phyloP scores from a whole-genome alignment of 2,797 vertebrate genomes.

The Steatocranus sp. region DNA sequence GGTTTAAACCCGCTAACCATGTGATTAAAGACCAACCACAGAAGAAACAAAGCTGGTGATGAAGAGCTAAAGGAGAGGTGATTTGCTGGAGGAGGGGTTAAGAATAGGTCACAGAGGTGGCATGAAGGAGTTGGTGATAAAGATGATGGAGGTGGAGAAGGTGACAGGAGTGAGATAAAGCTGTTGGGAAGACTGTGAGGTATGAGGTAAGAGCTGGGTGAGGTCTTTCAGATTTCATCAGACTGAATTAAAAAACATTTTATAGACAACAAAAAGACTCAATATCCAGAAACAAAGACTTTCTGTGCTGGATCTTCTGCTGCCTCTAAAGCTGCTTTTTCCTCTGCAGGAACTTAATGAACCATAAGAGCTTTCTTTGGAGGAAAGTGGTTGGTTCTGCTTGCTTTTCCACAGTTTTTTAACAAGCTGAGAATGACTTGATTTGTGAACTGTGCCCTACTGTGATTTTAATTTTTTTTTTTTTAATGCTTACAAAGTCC shows the following conservation, averaged over 20 bases:
- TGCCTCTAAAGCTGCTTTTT: neutral
- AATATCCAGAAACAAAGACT: neutral
- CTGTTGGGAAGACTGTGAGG: neutral
- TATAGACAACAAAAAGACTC: neutral
- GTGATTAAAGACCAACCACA: neutral
- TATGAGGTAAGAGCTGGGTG: neutral
- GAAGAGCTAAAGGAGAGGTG: neutral
- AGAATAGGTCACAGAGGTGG: neutral
- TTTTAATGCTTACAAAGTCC: neutral
- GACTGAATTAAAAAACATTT: neutral
- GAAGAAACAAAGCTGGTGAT: neutral
- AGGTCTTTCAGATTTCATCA: neutral
- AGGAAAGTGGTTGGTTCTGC: neutral
- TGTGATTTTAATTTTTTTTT: accelerated
- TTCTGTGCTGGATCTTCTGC: neutral
- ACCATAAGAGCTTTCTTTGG: neutral
- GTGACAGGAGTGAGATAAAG: neutral
- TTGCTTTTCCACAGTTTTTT: neutral
- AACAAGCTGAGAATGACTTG: neutral
- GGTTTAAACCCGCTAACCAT: neutral
- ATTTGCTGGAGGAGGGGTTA: neutral
- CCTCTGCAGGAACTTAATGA: neutral
- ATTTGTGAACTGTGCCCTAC: neutral
- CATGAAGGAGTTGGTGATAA: neutral
- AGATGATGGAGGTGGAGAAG: neutral